These are phyloP conservation scores for Ibycter americanus DNA, from an alignment of 2,797 vertebrate genomes.

Conservation along the genomic window DNA sequence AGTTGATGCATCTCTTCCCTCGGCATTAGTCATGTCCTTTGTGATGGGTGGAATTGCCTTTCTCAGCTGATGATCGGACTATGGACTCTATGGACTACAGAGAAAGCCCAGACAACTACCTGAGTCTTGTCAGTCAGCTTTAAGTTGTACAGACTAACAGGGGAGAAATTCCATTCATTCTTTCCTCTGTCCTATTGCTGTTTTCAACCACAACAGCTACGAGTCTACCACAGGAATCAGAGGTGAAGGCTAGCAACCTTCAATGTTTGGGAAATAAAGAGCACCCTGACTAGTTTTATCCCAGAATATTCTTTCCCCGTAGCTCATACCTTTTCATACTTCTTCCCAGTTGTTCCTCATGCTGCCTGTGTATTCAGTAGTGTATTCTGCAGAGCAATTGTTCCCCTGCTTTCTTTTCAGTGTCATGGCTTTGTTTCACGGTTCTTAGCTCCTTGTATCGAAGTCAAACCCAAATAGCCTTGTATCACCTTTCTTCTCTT, in stretches of 20 bases:
- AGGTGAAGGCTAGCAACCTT: background rate
- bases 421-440: background rate
- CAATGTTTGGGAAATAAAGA: background rate
- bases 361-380: background rate
- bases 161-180: background rate
- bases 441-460: background rate
- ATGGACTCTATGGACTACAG: background rate
- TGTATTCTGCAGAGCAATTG: background rate
- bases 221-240: background rate
- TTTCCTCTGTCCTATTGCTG: background rate
- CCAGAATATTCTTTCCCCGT: background rate
- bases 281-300: background rate
- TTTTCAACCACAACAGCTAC: background rate
- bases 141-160: background rate
- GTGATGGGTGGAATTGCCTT: background rate
- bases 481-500: constrained; percentile 2
- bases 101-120: background rate
- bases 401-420: background rate
- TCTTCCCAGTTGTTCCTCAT: background rate
- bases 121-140: background rate
- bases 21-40: background rate
- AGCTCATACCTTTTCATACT: background rate
- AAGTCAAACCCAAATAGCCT: background rate
- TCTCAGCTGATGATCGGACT: background rate
- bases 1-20: background rate